Conservation (phyloP, 2,888 invertebrate genomes). For the Glaucopsyche alexis region DNA sequence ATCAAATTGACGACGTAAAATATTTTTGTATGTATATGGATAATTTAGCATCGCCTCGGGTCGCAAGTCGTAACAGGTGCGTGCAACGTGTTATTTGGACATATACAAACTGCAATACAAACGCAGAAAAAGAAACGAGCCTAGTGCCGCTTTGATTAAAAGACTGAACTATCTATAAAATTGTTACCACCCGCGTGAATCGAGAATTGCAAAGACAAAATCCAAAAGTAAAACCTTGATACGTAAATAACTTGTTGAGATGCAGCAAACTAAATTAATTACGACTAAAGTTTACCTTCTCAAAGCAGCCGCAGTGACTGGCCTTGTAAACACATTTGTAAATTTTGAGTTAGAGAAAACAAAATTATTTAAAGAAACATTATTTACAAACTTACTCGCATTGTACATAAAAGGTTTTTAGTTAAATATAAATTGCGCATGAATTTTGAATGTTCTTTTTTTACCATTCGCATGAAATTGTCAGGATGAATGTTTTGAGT, state of each 20-base stretch:
- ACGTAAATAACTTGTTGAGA: neutral
- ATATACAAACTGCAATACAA: neutral
- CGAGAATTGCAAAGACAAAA: neutral
- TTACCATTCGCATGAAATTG: conserved; percentile 8
- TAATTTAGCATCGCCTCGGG: neutral
- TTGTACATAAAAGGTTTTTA: conserved; percentile 23
- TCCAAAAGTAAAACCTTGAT: neutral
- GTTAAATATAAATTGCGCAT: conserved; percentile 24
- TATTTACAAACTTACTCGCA: conserved; percentile 26
- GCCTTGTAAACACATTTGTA: conserved; percentile 5
- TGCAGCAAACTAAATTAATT: neutral
- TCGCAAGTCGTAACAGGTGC: no score
- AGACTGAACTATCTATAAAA: conserved; percentile 11
- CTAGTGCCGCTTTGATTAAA: conserved; percentile 15
- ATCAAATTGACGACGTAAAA: conserved; percentile 5
- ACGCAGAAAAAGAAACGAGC: conserved; percentile 7
- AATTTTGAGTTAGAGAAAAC: conserved; percentile 9
- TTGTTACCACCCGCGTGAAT: conserved; percentile 5
- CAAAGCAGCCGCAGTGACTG: neutral
- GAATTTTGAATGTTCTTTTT: conserved; percentile 28
- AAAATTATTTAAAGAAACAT: conserved; percentile 19
- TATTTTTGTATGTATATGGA: conserved; percentile 14
- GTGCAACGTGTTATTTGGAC: neutral
- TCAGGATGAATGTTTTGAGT: neutral
- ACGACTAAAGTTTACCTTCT: neutral